A percentile compares a stretch with the other conserved stretches of the same genome.
phyloP scores from a whole-genome alignment of 1,140 invertebrate species.

The Nilaparvata lugens region DNA sequence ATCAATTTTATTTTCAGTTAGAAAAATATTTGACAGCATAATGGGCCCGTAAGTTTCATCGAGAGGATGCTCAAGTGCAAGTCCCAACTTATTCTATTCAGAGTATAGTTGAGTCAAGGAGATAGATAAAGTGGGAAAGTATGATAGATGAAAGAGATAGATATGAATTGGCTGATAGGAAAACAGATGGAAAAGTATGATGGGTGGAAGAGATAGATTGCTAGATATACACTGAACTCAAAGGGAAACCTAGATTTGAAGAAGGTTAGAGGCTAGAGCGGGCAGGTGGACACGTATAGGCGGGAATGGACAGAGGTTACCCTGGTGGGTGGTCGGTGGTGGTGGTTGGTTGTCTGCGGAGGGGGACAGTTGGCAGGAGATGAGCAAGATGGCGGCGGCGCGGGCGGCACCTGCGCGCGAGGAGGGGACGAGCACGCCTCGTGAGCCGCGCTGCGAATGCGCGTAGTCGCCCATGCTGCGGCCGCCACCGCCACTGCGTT shows the following conservation, averaged over 20 bases:
- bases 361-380: slow-evolving; percentile 64
- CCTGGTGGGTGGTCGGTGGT: slow-evolving; percentile 36
- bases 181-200: too few species aligned
- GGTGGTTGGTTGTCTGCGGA: slow-evolving; percentile 41
- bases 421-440: slow-evolving; percentile 54
- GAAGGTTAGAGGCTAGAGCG: not conserved
- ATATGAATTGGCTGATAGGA: too few species aligned
- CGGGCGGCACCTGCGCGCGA: slow-evolving; percentile 80
- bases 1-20: too few species aligned
- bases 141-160: too few species aligned
- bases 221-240: too few species aligned
- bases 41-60: too few species aligned
- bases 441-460: slow-evolving; percentile 45
- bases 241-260: not conserved
- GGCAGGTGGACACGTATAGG: not conserved
- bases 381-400: slow-evolving; percentile 81
- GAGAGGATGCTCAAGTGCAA: too few species aligned
- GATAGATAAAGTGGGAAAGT: too few species aligned
- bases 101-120: too few species aligned
- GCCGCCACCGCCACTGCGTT: slow-evolving; percentile 14
- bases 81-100: too few species aligned
- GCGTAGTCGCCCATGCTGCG: not conserved
- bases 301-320: slow-evolving; percentile 24
- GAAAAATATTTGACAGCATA: too few species aligned
- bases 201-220: too few species aligned